Evolutionary conservation across 2,888 invertebrate genomes (phyloP), one percentile per base, ranked within the genome.

Genomic region (Carpatolechia fugitivella): DNA sequence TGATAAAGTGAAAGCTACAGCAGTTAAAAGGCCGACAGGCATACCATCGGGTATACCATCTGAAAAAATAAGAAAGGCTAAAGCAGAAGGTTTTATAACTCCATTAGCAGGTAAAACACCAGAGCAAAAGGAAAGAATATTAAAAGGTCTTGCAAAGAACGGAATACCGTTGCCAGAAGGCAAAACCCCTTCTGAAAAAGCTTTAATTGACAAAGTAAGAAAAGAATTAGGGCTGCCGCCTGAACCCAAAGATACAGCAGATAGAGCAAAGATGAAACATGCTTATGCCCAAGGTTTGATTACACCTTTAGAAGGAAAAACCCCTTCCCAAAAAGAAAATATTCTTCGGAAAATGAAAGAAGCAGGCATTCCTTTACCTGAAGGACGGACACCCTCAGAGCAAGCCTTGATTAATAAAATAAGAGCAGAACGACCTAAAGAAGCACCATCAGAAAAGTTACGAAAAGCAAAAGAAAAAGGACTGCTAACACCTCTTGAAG

Each of bases 361-460:
- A 8, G 51, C 60, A 31, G 74, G 70, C 0, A 24, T 74, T 10
- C 58, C 68, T 0, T 53, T 76, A 16, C 70, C 77, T 13, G 52
- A 68, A 59, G 72, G 70, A 0, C 56, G 72, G 14, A 70, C 71
- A 1, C 6, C 63, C 14, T 71, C 73, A 8, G 50, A 55, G 20
- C 66, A 61, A 60, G 31, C 72, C 65, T 58, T 77, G 74, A 41
- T 53, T 65, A 1, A 60, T 56, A 47, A 76, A 3, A 74, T 60
- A 67, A 76, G 55, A 66, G 6, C 11, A 30, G 40, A 13, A 8
- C 5, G 65, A 60, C 64, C 69, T 18, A 60, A 54, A 14, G 56
- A 48, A 36, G 18, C 59, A 61, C 24, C 24, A 31, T 49, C 63
- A 40, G 55, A 58, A 50, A 14, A 14, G 6, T 14, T 38, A 7